Evolutionary conservation across 2,797 vertebrate genomes (phyloP), one percentile per base, ranked within the genome.

Genomic region (Pantherophis alleghaniensis): DNA sequence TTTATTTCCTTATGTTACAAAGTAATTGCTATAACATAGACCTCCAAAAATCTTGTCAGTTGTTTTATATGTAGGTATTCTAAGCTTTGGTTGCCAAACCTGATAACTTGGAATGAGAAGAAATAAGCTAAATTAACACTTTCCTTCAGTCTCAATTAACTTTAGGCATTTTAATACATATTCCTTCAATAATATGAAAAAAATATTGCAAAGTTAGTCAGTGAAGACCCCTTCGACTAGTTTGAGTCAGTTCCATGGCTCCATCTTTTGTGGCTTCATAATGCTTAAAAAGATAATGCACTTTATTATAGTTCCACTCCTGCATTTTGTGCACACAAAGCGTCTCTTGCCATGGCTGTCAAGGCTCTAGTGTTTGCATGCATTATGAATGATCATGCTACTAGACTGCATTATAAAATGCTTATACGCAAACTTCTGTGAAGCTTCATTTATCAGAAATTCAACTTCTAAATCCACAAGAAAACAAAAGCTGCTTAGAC

Each of bases 401-500:
- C 55, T 92, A 61, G 96, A 95, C 88, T 69, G 92, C 24, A 53
- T 91, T 91, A 59, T 92, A 92, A 94, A 94, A 90, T 90, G 28
- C 1, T 93, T 95, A 93, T 12, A 1, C 79, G 88, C 10, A 0
- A 90, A 61, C 86, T 94, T 92, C 87, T 93, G 20, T 63, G 13
- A 89, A 91, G 16, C 90, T 97, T 93, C 59, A 32, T 69, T 92
- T 94, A 92, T 88, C 66, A 79, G 89, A 79, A 95, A 51, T 95
- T 69, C 88, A 42, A 92, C 95, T 95, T 91, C 87, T 95, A 93
- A 96, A 95, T 95, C 91, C 74, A 88, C 0, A 0, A 59, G 91
- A 79, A 92, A 88, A 95, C 93, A 97, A 69, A 95, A 95, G 95
- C 94, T 95, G 59, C 92, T 96, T 95, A 94, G 42, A 90, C 92